A percentile compares a stretch with the other conserved stretches of the same genome.
These are phyloP conservation scores for Coranthus polyacanthus DNA, from an alignment of 2,797 vertebrate species.

Conservation along the genomic window DNA sequence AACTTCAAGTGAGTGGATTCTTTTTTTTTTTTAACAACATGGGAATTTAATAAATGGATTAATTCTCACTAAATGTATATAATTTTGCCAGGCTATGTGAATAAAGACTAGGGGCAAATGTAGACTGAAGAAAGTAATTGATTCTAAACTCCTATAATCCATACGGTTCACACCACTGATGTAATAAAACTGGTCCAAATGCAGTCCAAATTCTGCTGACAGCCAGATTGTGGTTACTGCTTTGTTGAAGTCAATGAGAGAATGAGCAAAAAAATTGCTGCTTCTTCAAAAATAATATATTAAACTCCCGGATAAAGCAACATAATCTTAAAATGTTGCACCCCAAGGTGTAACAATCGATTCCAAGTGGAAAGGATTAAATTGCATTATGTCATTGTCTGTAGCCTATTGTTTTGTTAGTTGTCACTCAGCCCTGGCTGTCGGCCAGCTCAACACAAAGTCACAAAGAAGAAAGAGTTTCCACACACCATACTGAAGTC, in stretches of 20 bases:
- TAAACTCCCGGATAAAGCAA: slow-evolving; percentile 68
- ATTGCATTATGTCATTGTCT: slow-evolving; percentile 73
- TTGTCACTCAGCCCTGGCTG: slow-evolving; percentile 74
- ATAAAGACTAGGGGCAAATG: slow-evolving; percentile 55
- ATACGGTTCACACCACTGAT: slow-evolving; percentile 78
- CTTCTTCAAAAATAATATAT: slow-evolving; percentile 78
- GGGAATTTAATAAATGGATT: slow-evolving; percentile 58
- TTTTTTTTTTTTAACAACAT: slow-evolving; percentile 41
- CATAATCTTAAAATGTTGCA: slow-evolving; percentile 78
- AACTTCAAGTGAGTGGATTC: slow-evolving; percentile 49
- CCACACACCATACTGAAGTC: slow-evolving; percentile 18
- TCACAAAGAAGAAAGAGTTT: slow-evolving; percentile 41
- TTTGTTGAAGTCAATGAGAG: slow-evolving; percentile 66
- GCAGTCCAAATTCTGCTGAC: slow-evolving; percentile 76
- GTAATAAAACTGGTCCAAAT: slow-evolving; percentile 64
- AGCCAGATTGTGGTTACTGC: slow-evolving; percentile 45
- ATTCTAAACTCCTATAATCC: slow-evolving; percentile 64
- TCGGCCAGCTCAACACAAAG: slow-evolving; percentile 56
- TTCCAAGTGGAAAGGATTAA: slow-evolving; percentile 73
- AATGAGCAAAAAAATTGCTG: slow-evolving; percentile 73
- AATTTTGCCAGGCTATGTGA: slow-evolving; percentile 45
- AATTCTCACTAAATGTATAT: slow-evolving; percentile 42
- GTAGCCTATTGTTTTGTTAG: slow-evolving; percentile 69
- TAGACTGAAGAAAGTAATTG: slow-evolving; percentile 57
- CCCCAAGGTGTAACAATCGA: slow-evolving; percentile 80